A percentile compares a stretch with the other conserved stretches of the same genome.
Evolutionary conservation across 1,140 invertebrate species (phyloP).

Genomic region (Drosophila elegans): DNA sequence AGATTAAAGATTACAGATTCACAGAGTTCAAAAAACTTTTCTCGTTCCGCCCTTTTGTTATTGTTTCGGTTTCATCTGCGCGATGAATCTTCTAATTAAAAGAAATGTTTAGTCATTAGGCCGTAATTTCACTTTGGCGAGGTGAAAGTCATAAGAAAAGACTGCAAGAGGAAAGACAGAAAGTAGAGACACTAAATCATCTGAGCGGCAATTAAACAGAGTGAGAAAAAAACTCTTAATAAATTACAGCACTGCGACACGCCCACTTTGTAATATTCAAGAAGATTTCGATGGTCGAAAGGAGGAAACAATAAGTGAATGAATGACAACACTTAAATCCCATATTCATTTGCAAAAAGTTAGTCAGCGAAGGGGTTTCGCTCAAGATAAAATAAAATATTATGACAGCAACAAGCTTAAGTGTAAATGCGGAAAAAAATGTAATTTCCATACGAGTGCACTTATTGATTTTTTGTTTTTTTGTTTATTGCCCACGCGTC

Average conservation of each 20-base stretch:
- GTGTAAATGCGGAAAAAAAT: slow-evolving; percentile 37
- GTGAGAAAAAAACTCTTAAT: slow-evolving; percentile 65
- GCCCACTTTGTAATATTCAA: slow-evolving; percentile 53
- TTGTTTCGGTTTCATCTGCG: slow-evolving; percentile 34
- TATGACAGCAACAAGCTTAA: slow-evolving; percentile 29
- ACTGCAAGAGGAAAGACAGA: slow-evolving; percentile 31
- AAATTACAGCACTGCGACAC: slow-evolving; percentile 58
- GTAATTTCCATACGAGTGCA: slow-evolving; percentile 30
- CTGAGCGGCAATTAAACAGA: slow-evolving; percentile 62
- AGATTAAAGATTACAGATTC: slow-evolving; percentile 34
- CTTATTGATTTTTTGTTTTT: slow-evolving; percentile 15
- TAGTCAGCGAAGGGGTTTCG: slow-evolving; percentile 29
- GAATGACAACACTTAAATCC: slow-evolving; percentile 47
- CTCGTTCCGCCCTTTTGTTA: slow-evolving; percentile 51
- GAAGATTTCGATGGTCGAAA: slow-evolving; percentile 16
- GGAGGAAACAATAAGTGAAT: slow-evolving; percentile 40
- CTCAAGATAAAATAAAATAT: slow-evolving; percentile 23
- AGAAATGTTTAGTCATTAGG: slow-evolving; percentile 78
- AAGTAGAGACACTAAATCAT: slow-evolving; percentile 54
- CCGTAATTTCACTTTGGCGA: slow-evolving; percentile 71
- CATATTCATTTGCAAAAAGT: slow-evolving; percentile 43
- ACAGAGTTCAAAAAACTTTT: slow-evolving; percentile 55
- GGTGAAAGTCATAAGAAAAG: slow-evolving; percentile 68
- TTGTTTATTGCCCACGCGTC: slow-evolving; percentile 22
- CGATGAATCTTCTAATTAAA: slow-evolving; percentile 76